These are phyloP conservation scores for Chaetodon trifasciatus DNA, from an alignment of 2,797 vertebrate genomes.

Conservation along the genomic window DNA sequence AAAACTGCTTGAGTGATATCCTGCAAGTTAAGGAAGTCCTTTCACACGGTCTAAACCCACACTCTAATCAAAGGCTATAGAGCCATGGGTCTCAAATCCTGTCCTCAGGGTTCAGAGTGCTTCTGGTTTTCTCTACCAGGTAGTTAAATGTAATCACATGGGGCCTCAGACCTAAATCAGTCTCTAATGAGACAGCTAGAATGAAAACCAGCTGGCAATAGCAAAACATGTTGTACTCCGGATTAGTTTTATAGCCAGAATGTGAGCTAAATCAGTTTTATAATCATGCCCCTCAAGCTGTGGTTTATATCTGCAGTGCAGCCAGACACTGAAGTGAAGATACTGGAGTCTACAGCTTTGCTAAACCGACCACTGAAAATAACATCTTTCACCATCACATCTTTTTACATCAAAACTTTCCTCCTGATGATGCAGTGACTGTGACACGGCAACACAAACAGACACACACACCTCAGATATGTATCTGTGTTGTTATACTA, in stretches of 20 bases:
- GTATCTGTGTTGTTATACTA: background rate
- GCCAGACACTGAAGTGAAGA: background rate
- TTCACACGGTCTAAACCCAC: background rate
- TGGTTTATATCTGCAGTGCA: conserved; percentile 1
- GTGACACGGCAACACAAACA: background rate
- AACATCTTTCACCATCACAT: background rate
- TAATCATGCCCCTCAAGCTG: background rate
- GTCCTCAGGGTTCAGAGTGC: background rate
- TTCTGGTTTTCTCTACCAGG: conserved; percentile 26
- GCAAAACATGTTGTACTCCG: conserved; percentile 1
- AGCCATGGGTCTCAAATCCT: background rate
- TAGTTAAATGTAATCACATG: conserved; percentile 36
- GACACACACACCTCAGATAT: background rate
- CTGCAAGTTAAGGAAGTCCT: background rate
- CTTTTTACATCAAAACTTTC: background rate
- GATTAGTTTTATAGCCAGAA: conserved; percentile 23
- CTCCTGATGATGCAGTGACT: background rate
- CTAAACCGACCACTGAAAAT: background rate
- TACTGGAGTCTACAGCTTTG: background rate
- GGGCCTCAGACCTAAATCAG: conserved; percentile 21
- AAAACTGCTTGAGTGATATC: background rate
- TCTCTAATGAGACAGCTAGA: conserved; percentile 35
- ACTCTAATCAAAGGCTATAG: background rate
- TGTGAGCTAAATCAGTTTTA: conserved; percentile 16
- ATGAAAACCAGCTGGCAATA: conserved; percentile 31